Base-by-base conservation (phyloP, 1,140 invertebrate species). In the Drosophila hydei region DNA sequence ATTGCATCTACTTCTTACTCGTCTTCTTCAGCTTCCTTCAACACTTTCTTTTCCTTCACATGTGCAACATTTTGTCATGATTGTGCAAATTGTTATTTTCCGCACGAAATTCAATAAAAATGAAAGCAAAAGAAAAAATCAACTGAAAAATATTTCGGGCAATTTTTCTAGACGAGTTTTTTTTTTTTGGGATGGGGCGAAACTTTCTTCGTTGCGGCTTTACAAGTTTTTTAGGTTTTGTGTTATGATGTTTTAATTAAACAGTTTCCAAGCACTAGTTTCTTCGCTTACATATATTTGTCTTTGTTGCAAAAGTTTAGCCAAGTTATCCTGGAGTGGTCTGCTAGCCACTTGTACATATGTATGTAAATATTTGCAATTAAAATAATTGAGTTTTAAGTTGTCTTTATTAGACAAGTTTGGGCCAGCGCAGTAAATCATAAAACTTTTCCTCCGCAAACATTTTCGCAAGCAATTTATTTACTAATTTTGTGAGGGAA, bases 71-170 rank as follows among this genome's bases (percentile, higher is more conserved):
- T 79, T 75, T 72, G 75, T 55, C 60, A 65, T 62, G 65, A 69
- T 69, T 69, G 47, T 33, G 47, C 43, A 71, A 42, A 54, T 77
- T 80, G 77, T 64, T 56, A 79, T 76, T 76, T 76, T 72, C 19
- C 38, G 54, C 77, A 80, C 77, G 73, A 76, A 80, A 69, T 80
- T 80, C 77, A 80, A 80, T 80, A 81, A 79, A 80, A 58, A 51
- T 43, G 25, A 30, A 40, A n/a, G 18, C 11, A 45, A 45, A 3
- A 45, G n/a, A 51, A 27, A 42, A 16, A 42, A 42, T 16, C 38
- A 42, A 42, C 54, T 47, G 56, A 8, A 79, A 79, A 71, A 71
- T 64, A 30, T 43, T 54, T 78, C 42, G 67, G 30, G 25, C 8
- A 19, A 21, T 59, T 45, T 33, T 42, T 30, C 2, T 40, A 9